Percentiles rank a stretch among this genome's conserved stretches.
Evolutionary conservation across 2,797 vertebrate genomes (phyloP).

Genomic region (Gallinago stenura): DNA sequence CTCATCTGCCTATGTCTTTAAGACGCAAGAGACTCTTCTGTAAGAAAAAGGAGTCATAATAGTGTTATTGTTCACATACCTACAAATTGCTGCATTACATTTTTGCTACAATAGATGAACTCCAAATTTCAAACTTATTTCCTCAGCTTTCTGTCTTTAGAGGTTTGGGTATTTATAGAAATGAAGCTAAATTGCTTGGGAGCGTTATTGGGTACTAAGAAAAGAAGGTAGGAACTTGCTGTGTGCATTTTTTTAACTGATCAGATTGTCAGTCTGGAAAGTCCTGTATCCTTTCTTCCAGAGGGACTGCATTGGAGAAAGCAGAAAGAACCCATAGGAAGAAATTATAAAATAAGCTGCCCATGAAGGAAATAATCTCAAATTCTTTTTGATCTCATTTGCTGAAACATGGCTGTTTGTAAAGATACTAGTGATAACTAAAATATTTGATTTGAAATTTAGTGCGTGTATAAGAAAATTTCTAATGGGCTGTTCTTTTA

Average conservation of each 20-base stretch:
- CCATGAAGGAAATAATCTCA: background rate
- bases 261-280: background rate
- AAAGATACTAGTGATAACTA: background rate
- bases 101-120: background rate
- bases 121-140: background rate
- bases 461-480: background rate
- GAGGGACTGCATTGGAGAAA: background rate
- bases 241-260: background rate
- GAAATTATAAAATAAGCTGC: background rate
- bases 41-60: background rate
- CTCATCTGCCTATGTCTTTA: background rate
- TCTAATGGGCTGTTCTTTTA: background rate
- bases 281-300: background rate
- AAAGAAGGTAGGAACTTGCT: background rate
- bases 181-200: background rate
- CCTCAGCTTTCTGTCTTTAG: background rate
- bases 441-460: background rate
- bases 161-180: slow-evolving; percentile 23
- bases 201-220: background rate
- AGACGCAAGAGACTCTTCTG: background rate
- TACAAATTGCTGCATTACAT: background rate
- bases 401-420: background rate
- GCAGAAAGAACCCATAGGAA: background rate
- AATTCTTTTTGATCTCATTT: background rate
- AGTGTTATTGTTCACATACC: background rate